Base-by-base conservation (phyloP, 2,113 vertebrate genomes). In the Chloropsis cyanopogon region DNA sequence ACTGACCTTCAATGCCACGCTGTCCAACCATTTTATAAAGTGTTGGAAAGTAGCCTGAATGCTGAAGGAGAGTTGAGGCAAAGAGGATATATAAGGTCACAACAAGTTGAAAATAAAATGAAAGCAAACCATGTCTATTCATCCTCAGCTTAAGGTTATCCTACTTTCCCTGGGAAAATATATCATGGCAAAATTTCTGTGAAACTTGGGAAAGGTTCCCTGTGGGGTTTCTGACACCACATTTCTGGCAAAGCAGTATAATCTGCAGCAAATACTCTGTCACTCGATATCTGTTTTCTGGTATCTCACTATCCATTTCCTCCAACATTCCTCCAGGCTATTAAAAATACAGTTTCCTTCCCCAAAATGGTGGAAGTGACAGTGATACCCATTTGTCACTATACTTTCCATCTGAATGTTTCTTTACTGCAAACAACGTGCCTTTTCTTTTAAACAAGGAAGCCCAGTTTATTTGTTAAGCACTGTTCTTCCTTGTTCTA, bases 1-100 rank as follows among this genome's bases (percentile, higher is more conserved):
- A 73, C 10, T 0, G 0, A 23, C 50, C 19, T 61, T 83, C 37
- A 69, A 14, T 35, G 33, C 18, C 19, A n/a, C 17, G 7, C 10
- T 61, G 6, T 70, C 24, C 57, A 78, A 26, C 6, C 19, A n/a
- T 70, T 87, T 91, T 44, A 71, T 64, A 37, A 66, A 23, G 5
- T 47, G 12, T 60, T 92, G 54, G 22, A 76, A 76, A 75, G 49
- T 54, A 85, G 18, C 25, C 33, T 75, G 52, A 50, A 26, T 1
- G 3, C 26, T 44, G 82, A 79, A 81, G 59, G n/a, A 93, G 22
- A 72, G 60, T 23, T 15, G 29, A 73, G 39, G 26, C 63, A 92
- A 88, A 64, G 28, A 82, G 31, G 49, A 53, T 70, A n/a, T 65
- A 12, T n/a, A 77, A 66, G 42, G 21, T 91, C 35, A 20, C 47